A percentile compares a stretch with the other conserved stretches of the same genome.
Conservation (phyloP, 2,797 vertebrate genomes). For the Cyclopterus lumpus region DNA sequence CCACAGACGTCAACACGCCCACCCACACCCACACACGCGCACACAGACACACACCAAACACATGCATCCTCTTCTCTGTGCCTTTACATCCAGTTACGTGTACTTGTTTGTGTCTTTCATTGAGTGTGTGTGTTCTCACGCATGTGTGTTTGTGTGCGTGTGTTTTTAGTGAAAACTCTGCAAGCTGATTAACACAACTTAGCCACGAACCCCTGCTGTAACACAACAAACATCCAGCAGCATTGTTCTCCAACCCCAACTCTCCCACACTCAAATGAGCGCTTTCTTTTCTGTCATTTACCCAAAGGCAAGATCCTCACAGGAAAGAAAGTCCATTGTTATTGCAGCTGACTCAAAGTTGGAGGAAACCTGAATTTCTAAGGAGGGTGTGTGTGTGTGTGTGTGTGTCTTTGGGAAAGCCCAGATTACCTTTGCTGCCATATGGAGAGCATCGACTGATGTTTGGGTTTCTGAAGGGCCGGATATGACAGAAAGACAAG, state of each 20-base stretch:
- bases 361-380: constrained; percentile 64
- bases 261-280: constrained; percentile 29
- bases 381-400: constrained; percentile 56
- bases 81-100: constrained; percentile 2
- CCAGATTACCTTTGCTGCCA: constrained; percentile 62
- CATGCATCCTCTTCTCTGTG: constrained; percentile 31
- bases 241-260: constrained; percentile 38
- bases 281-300: constrained; percentile 20
- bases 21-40: background rate
- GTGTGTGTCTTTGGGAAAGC: constrained; percentile 63
- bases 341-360: constrained; percentile 70
- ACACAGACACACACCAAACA: background rate
- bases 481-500: constrained; percentile 62
- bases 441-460: constrained; percentile 70
- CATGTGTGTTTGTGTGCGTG: constrained; percentile 25
- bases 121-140: constrained; percentile 10
- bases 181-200: constrained; percentile 39
- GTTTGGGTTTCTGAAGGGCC: constrained; percentile 65
- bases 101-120: background rate
- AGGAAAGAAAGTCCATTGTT: constrained; percentile 73
- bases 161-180: constrained; percentile 23
- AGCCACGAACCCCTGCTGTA: constrained; percentile 40
- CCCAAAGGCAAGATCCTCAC: constrained; percentile 45
- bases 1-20: background rate
- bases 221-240: constrained; percentile 36